Evolutionary conservation across 2,113 vertebrate genomes (phyloP), one percentile per base, ranked within the genome.

Genomic region (Bufo bufo): DNA sequence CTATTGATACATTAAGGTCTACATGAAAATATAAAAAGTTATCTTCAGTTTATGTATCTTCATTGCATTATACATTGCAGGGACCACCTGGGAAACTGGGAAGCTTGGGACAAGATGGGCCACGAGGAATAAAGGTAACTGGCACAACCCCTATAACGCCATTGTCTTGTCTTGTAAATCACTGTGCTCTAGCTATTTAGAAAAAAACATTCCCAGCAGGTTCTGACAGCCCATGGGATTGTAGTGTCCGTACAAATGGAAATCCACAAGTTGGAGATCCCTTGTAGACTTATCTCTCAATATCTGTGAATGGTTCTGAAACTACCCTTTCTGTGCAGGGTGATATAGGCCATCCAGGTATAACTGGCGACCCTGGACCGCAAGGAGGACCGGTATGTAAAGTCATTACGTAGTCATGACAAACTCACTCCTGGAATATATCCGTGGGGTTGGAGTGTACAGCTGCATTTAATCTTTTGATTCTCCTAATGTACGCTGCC

Each of bases 61-160:
- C 6, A 49, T 75, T 14, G 13, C 4, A 75, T 20, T 20, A 43
- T 75, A 49, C 47, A 87, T 5, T 10, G 75, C 90, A 93, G 93
- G 93, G 92, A 0, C 88, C 63, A 4, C 82, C 19, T 0, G 96
- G 97, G 52, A 90, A 90, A 20, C 90, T 0, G 63, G 97, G 97
- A 86, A 59, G 87, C 54, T 87, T 89, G 33, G 97, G 96, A 17
- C 85, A 65, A 0, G 91, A 95, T 0, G 96, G 97, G 79, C 89
- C 91, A 0, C 89, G 93, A 85, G 97, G 97, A 91, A 71, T 45
- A 14, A 97, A 97, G 96, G 97, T 97, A 91, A 50, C 43, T 63
- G 6, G n/a, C n/a, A 50, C 4, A 52, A 3, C 52, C 14, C 78
- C 17, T 54, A 3, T 54, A 50, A 33, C 17, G 49, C 6, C 13